Conservation (phyloP, 2,888 invertebrate species). For the Salticus scenicus region DNA sequence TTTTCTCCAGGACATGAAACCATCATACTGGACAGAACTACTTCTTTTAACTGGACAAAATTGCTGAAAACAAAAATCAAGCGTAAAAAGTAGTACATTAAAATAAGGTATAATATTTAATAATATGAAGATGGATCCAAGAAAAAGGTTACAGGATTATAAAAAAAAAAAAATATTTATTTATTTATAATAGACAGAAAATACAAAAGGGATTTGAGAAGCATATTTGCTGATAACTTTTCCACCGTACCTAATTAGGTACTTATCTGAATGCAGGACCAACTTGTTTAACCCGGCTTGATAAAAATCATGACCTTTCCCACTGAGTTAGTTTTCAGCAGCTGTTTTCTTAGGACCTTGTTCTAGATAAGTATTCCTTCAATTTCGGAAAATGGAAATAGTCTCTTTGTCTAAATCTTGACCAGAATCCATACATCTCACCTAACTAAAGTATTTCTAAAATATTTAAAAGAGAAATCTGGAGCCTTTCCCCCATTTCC, state of each 20-base stretch:
- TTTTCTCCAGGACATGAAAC: conserved; percentile 81
- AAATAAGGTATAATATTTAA: too few species aligned
- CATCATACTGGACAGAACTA: conserved; percentile 82
- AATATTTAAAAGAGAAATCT: too few species aligned
- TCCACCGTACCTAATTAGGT: background rate
- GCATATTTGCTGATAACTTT: background rate
- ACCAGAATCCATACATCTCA: too few species aligned
- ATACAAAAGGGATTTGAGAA: background rate
- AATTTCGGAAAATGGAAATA: conserved; percentile 29
- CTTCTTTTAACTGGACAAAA: conserved; percentile 79
- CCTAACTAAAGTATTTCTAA: too few species aligned
- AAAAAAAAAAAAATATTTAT: too few species aligned
- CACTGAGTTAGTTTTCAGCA: background rate
- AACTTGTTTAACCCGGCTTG: background rate
- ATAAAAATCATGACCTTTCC: background rate
- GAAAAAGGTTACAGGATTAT: too few species aligned
- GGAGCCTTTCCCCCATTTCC: too few species aligned
- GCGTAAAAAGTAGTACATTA: background rate
- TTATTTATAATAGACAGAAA: too few species aligned
- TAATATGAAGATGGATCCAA: too few species aligned
- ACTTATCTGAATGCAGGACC: background rate
- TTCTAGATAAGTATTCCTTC: conserved; percentile 24
- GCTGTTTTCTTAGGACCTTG: conserved; percentile 72
- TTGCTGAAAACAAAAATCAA: conserved; percentile 38
- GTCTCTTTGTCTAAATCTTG: too few species aligned